Evolutionary conservation across 1,140 invertebrate species (phyloP), one percentile per base, ranked within the genome.

Genomic region (Euschistus heros): DNA sequence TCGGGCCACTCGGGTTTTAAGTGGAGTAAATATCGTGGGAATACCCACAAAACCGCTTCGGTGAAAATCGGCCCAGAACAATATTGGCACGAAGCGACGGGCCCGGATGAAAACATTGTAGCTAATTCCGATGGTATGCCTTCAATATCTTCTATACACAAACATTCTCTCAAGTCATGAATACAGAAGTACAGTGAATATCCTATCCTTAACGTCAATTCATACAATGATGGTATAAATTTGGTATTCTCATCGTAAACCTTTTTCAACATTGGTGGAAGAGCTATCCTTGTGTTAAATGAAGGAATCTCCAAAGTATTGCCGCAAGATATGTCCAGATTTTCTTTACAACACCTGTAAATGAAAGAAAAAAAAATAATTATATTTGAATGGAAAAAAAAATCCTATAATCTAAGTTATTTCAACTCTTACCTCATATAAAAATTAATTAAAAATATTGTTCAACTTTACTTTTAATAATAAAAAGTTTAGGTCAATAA

Each of bases 211-310:
- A 57, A 15, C 5, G 54, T 6, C 18, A 57, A 15, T 57, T 57
- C 54, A 27, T 24, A 57, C 15, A 57, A 24, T 24, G 54, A 57
- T 13, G 54, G 54, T 4, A 57, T 26, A 57, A 57, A 57, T 57
- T 27, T 57, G 15, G 54, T 24, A 57, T 26, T 24, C 24, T 57
- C 54, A 24, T 57, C 54, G 24, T 57, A 17, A 6, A 57, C 54
- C 24, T 57, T 57, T 26, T 57, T 57, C 54, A 57, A 15, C 15
- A 24, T 24, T 24, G 20, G 14, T 57, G 54, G 54, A 22, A 57
- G 54, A 17, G 24, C 24, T 22, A 57, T 57, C 24, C 54, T 27
- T 24, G 54, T 57, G 4, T 57, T 22, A 27, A 24, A 57, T 24
- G 54, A 24, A 24, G 54, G 54, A 26, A 57, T 57, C 6, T 57